Evolutionary conservation across 2,888 invertebrate species (phyloP).

Genomic region (Zaprionus bogoriensis): DNA sequence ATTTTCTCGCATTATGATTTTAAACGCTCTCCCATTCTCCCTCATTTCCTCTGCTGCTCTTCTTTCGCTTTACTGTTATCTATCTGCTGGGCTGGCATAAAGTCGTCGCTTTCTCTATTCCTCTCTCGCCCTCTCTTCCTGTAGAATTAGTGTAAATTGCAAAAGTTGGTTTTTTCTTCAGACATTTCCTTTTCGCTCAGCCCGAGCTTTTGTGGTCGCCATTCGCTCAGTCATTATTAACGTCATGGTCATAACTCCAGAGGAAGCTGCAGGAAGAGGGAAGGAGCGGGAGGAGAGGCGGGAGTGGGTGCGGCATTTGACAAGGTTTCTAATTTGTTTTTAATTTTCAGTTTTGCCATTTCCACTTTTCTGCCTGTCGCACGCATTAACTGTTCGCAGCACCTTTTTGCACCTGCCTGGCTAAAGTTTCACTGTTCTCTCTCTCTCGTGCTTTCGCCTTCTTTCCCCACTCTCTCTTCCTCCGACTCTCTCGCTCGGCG

Average conservation of each 20-base stretch:
- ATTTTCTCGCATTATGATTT: constrained; percentile 40
- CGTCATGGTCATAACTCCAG: constrained; percentile 40
- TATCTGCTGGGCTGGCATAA: constrained; percentile 36
- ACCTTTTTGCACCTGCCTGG: constrained; percentile 54
- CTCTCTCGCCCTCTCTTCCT: constrained; percentile 5
- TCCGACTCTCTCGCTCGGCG: constrained; percentile 14
- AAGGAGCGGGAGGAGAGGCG: not conserved
- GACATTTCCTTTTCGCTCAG: constrained; percentile 12
- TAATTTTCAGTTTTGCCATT: constrained; percentile 57
- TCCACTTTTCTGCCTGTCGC: constrained; percentile 36
- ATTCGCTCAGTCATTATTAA: constrained; percentile 54
- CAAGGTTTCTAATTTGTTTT: constrained; percentile 61
- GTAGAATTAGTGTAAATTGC: constrained; percentile 59
- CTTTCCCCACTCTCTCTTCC: not conserved
- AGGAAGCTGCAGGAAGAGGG: not conserved
- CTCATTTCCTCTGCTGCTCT: not conserved
- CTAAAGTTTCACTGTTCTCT: constrained; percentile 10
- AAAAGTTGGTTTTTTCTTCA: constrained; percentile 34
- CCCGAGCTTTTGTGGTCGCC: constrained; percentile 39
- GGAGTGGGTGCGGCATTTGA: constrained; percentile 29
- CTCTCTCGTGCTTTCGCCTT: not conserved
- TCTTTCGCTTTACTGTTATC: constrained; percentile 1
- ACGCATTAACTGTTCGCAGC: constrained; percentile 42
- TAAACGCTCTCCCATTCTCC: constrained; percentile 5
- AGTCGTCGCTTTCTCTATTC: not conserved